A percentile compares a stretch with the other conserved stretches of the same genome.
These are phyloP conservation scores for Taurulus bubalis DNA, from an alignment of 2,113 vertebrate species.

Conservation along the genomic window DNA sequence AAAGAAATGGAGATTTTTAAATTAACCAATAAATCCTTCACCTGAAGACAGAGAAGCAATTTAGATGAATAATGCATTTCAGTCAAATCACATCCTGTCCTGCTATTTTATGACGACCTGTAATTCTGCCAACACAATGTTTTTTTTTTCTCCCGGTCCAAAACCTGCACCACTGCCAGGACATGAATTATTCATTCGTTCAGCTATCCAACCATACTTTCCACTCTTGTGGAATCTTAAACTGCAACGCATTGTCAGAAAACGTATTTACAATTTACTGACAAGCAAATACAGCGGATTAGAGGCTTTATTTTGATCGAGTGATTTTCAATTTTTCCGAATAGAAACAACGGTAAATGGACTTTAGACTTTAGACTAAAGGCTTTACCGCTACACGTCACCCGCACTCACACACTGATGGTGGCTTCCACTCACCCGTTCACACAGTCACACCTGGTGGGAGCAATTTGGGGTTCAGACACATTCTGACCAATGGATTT, in stretches of 20 bases:
- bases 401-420: background rate
- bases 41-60: constrained; percentile 63
- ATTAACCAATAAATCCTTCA: constrained; percentile 76
- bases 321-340: constrained; percentile 13
- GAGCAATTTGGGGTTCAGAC: no score
- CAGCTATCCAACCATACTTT: constrained; percentile 42
- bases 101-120: constrained; percentile 69
- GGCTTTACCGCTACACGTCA: background rate
- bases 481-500: no score
- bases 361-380: background rate
- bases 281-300: constrained; percentile 29
- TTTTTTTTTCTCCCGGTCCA: constrained; percentile 28
- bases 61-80: constrained; percentile 73
- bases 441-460: background rate
- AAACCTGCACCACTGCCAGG: constrained; percentile 43
- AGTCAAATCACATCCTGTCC: constrained; percentile 64
- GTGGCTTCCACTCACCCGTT: no score
- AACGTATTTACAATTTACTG: constrained; percentile 27
- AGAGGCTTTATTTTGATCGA: constrained; percentile 20
- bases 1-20: constrained; percentile 53
- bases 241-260: constrained; percentile 35
- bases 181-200: constrained; percentile 66
- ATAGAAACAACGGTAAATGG: constrained; percentile 6
- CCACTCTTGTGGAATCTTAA: constrained; percentile 38
- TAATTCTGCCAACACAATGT: constrained; percentile 67